phyloP scores from a whole-genome alignment of 2,888 invertebrate genomes.

The Flabesymbios commensalis region DNA sequence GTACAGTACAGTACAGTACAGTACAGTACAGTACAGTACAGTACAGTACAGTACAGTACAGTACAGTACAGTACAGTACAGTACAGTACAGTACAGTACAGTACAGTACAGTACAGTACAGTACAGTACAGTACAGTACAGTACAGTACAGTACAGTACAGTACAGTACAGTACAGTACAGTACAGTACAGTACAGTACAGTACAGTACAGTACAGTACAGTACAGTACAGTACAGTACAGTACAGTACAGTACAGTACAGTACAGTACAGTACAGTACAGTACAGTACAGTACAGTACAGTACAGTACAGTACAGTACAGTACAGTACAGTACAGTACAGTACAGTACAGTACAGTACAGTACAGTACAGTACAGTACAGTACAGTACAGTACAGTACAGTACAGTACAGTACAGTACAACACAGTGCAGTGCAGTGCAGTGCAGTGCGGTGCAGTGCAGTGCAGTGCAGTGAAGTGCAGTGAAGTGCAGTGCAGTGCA shows the following conservation, averaged over 20 bases:
- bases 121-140: background rate
- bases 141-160: background rate
- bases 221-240: background rate
- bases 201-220: background rate
- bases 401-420: background rate
- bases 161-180: background rate
- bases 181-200: background rate
- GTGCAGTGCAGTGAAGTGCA: too few relatives aligned
- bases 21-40: background rate
- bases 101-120: background rate
- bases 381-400: background rate
- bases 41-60: background rate
- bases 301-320: background rate
- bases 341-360: background rate
- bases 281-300: background rate
- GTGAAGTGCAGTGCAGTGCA: too few relatives aligned
- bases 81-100: background rate
- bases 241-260: background rate
- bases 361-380: background rate
- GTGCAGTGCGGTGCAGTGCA: too few relatives aligned
- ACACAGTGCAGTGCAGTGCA: too few relatives aligned
- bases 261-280: background rate
- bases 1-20: background rate
- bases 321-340: background rate
- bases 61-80: background rate